These are phyloP conservation scores for Leptatherina wallacei DNA, from an alignment of 2,797 vertebrate species.

Conservation along the genomic window DNA sequence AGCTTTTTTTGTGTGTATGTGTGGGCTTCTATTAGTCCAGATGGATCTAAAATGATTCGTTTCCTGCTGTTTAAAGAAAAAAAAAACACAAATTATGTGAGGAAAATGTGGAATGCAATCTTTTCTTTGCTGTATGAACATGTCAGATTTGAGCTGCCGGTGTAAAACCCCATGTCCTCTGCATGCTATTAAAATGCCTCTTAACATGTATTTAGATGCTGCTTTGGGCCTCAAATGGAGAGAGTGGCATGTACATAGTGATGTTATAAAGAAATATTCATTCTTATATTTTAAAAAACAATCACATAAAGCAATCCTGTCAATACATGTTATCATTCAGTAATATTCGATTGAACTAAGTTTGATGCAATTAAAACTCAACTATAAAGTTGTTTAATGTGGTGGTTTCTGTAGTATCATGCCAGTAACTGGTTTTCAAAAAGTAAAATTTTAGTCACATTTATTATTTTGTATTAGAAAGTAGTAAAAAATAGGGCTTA, in stretches of 20 bases:
- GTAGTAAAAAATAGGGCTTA: neutral
- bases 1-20: neutral
- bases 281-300: neutral
- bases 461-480: neutral
- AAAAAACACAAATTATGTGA: neutral
- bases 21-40: neutral
- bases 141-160: constrained; percentile 59
- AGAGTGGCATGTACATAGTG: constrained; percentile 42
- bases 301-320: neutral
- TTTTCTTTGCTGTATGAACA: neutral
- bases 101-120: neutral
- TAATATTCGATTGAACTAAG: neutral
- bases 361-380: neutral
- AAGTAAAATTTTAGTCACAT: neutral
- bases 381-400: neutral
- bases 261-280: constrained; percentile 17
- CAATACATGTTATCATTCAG: neutral
- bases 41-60: neutral
- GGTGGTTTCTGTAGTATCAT: neutral
- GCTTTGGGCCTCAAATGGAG: constrained; percentile 76
- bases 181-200: constrained; percentile 52
- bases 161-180: constrained; percentile 52
- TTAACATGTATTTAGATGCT: constrained; percentile 46
- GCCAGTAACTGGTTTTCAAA: neutral
- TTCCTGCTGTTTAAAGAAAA: neutral